Percentiles rank a stretch among this genome's conserved stretches.
These are phyloP conservation scores for Bucorvus abyssinicus DNA, from an alignment of 2,797 vertebrate genomes.

Conservation along the genomic window DNA sequence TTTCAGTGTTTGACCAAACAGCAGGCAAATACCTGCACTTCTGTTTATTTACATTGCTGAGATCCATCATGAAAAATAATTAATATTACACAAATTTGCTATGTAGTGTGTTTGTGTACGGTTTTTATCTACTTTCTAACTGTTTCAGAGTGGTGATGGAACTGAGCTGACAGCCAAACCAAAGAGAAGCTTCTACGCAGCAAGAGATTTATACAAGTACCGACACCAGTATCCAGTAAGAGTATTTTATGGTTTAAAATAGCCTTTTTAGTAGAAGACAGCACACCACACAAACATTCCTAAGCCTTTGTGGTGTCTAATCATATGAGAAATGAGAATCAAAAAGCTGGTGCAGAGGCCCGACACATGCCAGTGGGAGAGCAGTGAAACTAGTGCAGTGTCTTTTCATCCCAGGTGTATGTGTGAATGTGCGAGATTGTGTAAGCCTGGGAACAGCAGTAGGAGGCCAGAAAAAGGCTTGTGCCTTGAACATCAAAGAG, in stretches of 20 bases:
- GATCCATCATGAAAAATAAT: not conserved
- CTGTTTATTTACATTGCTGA: not conserved
- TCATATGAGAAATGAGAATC: not conserved
- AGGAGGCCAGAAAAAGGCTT: not conserved
- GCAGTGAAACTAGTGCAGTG: not conserved
- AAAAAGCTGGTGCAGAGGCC: not conserved
- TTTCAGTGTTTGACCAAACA: not conserved
- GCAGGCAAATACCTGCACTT: not conserved
- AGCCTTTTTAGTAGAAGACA: not conserved
- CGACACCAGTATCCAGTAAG: conserved; percentile 97
- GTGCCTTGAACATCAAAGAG: not conserved
- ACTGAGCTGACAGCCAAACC: conserved; percentile 85
- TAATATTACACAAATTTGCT: not conserved
- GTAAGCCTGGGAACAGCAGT: not conserved
- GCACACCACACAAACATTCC: not conserved
- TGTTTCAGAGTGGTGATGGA: conserved; percentile 82
- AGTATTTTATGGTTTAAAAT: conserved; percentile 7
- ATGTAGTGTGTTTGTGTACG: not conserved
- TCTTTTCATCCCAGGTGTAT: not conserved
- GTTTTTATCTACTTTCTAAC: conserved; percentile 16
- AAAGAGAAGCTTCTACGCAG: conserved; percentile 98
- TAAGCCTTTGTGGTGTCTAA: not conserved
- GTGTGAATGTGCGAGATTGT: not conserved
- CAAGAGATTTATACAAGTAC: conserved; percentile 97
- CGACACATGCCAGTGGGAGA: fast-evolving